phyloP scores from a whole-genome alignment of 2,888 invertebrate genomes.

The Xiphydria camelus region DNA sequence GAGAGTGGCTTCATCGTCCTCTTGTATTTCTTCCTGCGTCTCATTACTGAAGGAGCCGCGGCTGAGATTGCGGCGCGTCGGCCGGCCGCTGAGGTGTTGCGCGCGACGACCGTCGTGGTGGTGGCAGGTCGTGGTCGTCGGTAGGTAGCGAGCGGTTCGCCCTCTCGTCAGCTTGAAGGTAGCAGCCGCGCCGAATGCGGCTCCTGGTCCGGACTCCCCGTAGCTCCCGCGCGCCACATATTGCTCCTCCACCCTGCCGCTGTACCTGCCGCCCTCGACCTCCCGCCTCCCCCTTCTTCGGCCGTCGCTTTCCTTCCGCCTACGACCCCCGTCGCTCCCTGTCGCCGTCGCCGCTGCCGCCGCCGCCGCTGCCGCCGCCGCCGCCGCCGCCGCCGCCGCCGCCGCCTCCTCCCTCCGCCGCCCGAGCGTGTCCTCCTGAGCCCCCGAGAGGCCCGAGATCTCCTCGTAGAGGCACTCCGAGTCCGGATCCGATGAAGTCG shows the following conservation, averaged over 20 bases:
- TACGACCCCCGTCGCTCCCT: no score
- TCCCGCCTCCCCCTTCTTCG: conserved; percentile 7
- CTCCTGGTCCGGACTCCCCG: conserved; percentile 46
- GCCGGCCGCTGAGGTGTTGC: conserved; percentile 42
- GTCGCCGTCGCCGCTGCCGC: no score
- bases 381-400: conserved; percentile 17
- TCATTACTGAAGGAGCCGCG: conserved; percentile 75
- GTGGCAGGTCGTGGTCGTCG: conserved; percentile 45
- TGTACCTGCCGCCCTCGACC: conserved; percentile 11
- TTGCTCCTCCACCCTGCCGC: conserved; percentile 51
- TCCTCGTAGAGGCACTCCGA: conserved; percentile 57
- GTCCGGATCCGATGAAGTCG: conserved; percentile 52
- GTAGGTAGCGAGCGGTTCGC: conserved; percentile 53
- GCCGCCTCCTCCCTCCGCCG: conserved; percentile 12
- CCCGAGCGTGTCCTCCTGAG: conserved; percentile 30
- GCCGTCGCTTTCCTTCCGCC: conserved; percentile 4
- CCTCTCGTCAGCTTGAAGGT: conserved; percentile 59
- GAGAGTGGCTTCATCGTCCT: conserved; percentile 87
- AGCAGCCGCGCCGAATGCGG: conserved; percentile 59
- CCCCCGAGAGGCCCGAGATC: conserved; percentile 48
- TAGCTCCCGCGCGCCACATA: conserved; percentile 50
- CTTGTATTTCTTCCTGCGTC: conserved; percentile 77
- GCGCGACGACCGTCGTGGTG: conserved; percentile 37
- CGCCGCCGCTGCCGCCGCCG: conserved; percentile 16
- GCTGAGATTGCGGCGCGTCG: conserved; percentile 55